Percentiles rank a stretch among this genome's conserved stretches.
These are phyloP conservation scores for Saccopteryx bilineata DNA, from an alignment of 2,113 vertebrate species.

Conservation along the genomic window DNA sequence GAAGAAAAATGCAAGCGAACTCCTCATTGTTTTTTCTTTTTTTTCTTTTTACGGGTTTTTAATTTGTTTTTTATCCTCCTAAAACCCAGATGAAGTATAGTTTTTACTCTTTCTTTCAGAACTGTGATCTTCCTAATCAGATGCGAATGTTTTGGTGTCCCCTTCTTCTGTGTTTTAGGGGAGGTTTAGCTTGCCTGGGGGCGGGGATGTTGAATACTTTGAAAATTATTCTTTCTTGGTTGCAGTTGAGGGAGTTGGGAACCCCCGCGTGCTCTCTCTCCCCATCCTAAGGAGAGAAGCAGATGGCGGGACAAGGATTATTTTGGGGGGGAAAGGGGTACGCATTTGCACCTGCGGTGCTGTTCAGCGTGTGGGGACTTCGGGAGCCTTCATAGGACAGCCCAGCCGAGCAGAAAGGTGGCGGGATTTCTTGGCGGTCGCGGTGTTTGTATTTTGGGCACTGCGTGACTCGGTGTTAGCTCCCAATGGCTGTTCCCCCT, in stretches of 20 bases:
- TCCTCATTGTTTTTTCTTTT: constrained; percentile 9
- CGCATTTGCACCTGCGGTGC: constrained; percentile 81
- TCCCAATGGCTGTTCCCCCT: constrained; percentile 69
- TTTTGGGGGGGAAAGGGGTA: constrained; percentile 46
- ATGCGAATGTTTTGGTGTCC: constrained; percentile 63
- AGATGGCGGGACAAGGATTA: constrained; percentile 67
- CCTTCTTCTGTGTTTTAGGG: constrained; percentile 56
- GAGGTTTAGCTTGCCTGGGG: constrained; percentile 65
- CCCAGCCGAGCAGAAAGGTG: constrained; percentile 57
- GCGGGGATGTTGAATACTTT: constrained; percentile 79
- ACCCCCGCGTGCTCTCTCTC: constrained; percentile 30
- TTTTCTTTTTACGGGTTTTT: too few relatives aligned
- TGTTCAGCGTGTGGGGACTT: constrained; percentile 42
- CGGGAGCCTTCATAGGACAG: constrained; percentile 51
- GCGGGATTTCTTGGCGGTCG: constrained; percentile 74
- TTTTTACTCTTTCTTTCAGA: constrained; percentile 72
- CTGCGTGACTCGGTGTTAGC: constrained; percentile 79
- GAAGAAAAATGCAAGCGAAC: constrained; percentile 77
- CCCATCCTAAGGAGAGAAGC: constrained; percentile 1
- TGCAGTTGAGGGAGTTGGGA: constrained; percentile 68
- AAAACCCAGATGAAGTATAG: constrained; percentile 72
- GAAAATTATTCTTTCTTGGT: constrained; percentile 80
- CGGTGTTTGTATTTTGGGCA: constrained; percentile 78
- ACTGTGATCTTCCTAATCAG: constrained; percentile 63
- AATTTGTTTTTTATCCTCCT: background rate